These are phyloP conservation scores for Drosophila antonietae DNA, from an alignment of 2,888 invertebrate genomes.

Conservation along the genomic window DNA sequence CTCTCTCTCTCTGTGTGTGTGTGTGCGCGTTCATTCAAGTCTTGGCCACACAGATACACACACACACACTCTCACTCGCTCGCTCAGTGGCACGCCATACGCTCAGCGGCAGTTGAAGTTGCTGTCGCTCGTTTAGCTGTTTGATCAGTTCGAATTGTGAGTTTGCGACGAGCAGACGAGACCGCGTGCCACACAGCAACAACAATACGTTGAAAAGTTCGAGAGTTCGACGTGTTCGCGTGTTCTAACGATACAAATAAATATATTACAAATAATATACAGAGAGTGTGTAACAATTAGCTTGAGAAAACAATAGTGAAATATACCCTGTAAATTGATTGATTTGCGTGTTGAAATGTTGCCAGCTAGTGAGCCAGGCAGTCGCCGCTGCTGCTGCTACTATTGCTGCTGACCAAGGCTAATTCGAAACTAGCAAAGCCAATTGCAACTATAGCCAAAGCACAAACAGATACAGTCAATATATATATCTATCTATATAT, in stretches of 20 bases:
- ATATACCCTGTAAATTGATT: neutral
- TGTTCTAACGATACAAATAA: slow-evolving; percentile 15
- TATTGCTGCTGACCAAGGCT: slow-evolving; percentile 44
- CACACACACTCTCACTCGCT: slow-evolving; percentile 26
- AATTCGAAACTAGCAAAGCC: slow-evolving; percentile 35
- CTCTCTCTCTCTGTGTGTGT: slow-evolving; percentile 27
- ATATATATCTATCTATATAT: neutral
- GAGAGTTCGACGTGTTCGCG: slow-evolving; percentile 17
- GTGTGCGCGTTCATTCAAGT: slow-evolving; percentile 56
- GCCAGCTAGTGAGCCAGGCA: slow-evolving; percentile 25
- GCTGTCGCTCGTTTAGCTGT: slow-evolving; percentile 72
- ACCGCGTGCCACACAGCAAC: slow-evolving; percentile 33
- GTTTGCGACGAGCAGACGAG: slow-evolving; percentile 78
- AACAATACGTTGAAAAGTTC: slow-evolving; percentile 18
- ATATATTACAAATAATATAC: neutral
- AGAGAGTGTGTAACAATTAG: neutral
- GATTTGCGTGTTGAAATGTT: slow-evolving; percentile 23
- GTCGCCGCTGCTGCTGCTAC: slow-evolving; percentile 21
- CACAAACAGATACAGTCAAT: slow-evolving; percentile 8
- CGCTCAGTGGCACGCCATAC: neutral
- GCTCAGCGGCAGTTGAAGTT: slow-evolving; percentile 36
- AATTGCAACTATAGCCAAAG: slow-evolving; percentile 15
- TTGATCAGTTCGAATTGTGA: slow-evolving; percentile 85
- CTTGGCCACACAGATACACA: slow-evolving; percentile 50
- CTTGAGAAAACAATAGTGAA: neutral